phyloP scores from a whole-genome alignment of 2,113 vertebrate species.

The Recurvirostra avosetta region DNA sequence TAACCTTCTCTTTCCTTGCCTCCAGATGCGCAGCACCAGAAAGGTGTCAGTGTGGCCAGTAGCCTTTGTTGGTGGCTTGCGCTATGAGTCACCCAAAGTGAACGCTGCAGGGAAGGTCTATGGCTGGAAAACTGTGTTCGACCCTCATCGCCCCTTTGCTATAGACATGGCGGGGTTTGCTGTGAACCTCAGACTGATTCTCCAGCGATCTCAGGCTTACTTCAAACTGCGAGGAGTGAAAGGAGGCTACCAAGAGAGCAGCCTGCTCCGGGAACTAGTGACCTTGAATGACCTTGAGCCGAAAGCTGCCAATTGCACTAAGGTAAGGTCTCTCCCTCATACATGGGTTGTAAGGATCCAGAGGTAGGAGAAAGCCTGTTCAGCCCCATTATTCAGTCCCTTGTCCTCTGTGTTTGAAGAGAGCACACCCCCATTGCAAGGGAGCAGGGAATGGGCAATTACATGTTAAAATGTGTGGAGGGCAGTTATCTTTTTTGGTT shows the following conservation, averaged over 20 bases:
- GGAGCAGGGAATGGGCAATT: neutral
- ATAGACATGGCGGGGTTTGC: slow-evolving; percentile 99
- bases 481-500: neutral
- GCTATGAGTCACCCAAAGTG: slow-evolving; percentile 95
- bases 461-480: neutral
- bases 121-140: slow-evolving; percentile 97
- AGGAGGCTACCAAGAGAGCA: slow-evolving; percentile 97
- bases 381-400: accelerated
- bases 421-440: too few species aligned
- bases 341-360: accelerated
- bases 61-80: slow-evolving; percentile 93
- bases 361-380: accelerated
- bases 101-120: slow-evolving; percentile 95
- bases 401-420: neutral
- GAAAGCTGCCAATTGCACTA: slow-evolving; percentile 98
- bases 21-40: slow-evolving; percentile 91
- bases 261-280: slow-evolving; percentile 93
- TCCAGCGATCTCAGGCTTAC: slow-evolving; percentile 95
- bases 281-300: slow-evolving; percentile 95
- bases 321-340: slow-evolving; percentile 68
- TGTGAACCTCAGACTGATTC: slow-evolving; percentile 92
- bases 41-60: slow-evolving; percentile 98
- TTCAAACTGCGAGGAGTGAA: slow-evolving; percentile 97
- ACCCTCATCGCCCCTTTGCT: slow-evolving; percentile 95
- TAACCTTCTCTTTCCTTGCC: neutral